These are phyloP conservation scores for Polyodon spathula DNA, from an alignment of 2,113 vertebrate species.

Conservation along the genomic window DNA sequence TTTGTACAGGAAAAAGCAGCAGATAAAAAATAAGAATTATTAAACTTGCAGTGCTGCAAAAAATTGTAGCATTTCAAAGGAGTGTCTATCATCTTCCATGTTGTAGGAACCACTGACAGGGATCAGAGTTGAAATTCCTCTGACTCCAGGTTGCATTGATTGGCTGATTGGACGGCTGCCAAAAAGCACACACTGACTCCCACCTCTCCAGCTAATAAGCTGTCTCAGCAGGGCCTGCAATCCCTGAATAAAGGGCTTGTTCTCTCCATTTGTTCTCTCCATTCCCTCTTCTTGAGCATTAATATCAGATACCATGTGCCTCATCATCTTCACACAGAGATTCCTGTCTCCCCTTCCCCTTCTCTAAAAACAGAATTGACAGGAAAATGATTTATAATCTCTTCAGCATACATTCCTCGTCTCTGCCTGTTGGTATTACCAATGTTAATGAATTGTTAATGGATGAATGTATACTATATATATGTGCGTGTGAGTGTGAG, in stretches of 20 bases:
- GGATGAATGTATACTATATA: neutral
- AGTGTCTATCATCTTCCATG: constrained; percentile 33
- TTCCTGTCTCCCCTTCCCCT: constrained; percentile 36
- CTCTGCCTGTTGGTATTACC: constrained; percentile 13
- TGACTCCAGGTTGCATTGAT: constrained; percentile 61
- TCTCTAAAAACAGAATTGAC: constrained; percentile 19
- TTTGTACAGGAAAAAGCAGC: constrained; percentile 16
- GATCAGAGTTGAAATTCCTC: constrained; percentile 45
- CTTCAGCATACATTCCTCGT: constrained; percentile 17
- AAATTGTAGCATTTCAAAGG: constrained; percentile 38
- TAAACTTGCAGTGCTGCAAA: constrained; percentile 18
- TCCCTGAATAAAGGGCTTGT: constrained; percentile 49
- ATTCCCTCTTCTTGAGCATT: constrained; percentile 43
- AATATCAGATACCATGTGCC: constrained; percentile 44
- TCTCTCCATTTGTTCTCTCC: constrained; percentile 53
- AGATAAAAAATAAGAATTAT: neutral
- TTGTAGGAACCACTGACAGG: constrained; percentile 33
- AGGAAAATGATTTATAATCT: constrained; percentile 22
- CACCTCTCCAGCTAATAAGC: constrained; percentile 38
- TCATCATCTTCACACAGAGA: constrained; percentile 33
- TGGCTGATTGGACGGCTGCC: constrained; percentile 52
- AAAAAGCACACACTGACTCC: constrained; percentile 39
- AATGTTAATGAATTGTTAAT: neutral
- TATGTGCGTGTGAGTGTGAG: too few species aligned
- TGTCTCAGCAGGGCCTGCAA: constrained; percentile 38